Base-by-base conservation (phyloP, 1,140 invertebrate genomes). In the Mamestra configurata region DNA sequence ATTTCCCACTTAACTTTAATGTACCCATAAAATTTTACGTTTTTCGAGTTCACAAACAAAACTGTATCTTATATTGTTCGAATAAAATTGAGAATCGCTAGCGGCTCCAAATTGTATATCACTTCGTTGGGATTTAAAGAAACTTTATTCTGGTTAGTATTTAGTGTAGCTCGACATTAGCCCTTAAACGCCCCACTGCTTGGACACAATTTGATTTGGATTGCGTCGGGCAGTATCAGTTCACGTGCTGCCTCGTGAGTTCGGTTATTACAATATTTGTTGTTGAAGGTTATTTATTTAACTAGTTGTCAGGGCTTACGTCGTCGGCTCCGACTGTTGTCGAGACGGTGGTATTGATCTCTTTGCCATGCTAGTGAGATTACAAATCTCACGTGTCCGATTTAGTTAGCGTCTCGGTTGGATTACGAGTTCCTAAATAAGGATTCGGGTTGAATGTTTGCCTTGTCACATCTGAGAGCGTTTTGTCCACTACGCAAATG, bases 1-100 rank as follows among this genome's bases (percentile, higher is more conserved):
- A 94, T 92, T 93, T 93, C 90, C 90, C 90, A 93, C 92, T 94
- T 93, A 94, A 92, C 91, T 93, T 93, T 93, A 92, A 94, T 91
- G 86, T 85, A 88, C 84, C 80, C 87, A 88, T 93, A 93, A 94
- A 93, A 92, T 89, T 93, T 93, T 86, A 94, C 87, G 89, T 91
- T 81, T 81, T 55, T 71, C 8, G 51, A 51, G 68, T 31, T 43
- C 57, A 13, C 80, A 83, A 80, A 43, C 70, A 55, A 89, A 89
- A 88, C 55, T 86, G 71, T 85, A 71, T 82, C 86, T 87, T 90
- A 88, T 73, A 22, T 37, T 31, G 13, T 37, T n/a, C n/a, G 6
- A 55, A 22, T 64, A 92, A 81, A 84, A 87, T 82, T 66, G 61
- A 89, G 81, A 90, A 82, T 91, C 24, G 71, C 46, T 71, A 80